Evolutionary conservation across 2,888 invertebrate species (phyloP).

Genomic region (Acanthosepion esculentum): DNA sequence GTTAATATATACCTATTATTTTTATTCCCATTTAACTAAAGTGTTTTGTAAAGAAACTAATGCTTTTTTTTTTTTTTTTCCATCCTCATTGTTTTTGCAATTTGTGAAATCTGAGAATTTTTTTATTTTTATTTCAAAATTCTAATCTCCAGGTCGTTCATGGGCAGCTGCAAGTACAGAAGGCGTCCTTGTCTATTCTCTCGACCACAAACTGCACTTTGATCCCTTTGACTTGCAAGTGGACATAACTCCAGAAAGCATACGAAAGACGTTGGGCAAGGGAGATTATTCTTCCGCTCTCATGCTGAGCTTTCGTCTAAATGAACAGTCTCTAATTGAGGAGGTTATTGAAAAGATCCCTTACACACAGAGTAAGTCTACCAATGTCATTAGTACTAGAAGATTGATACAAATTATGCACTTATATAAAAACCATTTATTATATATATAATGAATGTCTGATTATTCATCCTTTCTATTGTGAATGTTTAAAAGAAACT

Average conservation of each 20-base stretch:
- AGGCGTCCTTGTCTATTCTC: slow-evolving; percentile 91
- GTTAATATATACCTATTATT: too few species aligned
- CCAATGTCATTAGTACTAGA: neutral
- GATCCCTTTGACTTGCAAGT: slow-evolving; percentile 93
- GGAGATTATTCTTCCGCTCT: slow-evolving; percentile 80
- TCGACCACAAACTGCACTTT: slow-evolving; percentile 86
- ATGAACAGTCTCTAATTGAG: slow-evolving; percentile 84
- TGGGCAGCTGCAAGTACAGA: slow-evolving; percentile 97
- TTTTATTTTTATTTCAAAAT: neutral
- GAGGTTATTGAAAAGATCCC: slow-evolving; percentile 90
- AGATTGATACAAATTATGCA: neutral
- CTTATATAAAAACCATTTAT: too few species aligned
- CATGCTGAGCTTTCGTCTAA: slow-evolving; percentile 88
- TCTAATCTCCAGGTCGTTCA: slow-evolving; percentile 75
- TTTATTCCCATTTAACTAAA: too few species aligned
- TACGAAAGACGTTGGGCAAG: slow-evolving; percentile 63
- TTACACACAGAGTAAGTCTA: slow-evolving; percentile 80
- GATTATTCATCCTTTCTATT: too few species aligned
- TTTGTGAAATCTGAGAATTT: neutral
- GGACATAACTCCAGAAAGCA: slow-evolving; percentile 83
- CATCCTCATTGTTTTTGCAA: too few species aligned
- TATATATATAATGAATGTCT: too few species aligned
- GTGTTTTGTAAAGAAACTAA: too few species aligned
- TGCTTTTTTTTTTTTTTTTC: too few species aligned
- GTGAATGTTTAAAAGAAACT: too few species aligned